Conservation (phyloP, 2,113 vertebrate species). For the Typhlomys cinereus region DNA sequence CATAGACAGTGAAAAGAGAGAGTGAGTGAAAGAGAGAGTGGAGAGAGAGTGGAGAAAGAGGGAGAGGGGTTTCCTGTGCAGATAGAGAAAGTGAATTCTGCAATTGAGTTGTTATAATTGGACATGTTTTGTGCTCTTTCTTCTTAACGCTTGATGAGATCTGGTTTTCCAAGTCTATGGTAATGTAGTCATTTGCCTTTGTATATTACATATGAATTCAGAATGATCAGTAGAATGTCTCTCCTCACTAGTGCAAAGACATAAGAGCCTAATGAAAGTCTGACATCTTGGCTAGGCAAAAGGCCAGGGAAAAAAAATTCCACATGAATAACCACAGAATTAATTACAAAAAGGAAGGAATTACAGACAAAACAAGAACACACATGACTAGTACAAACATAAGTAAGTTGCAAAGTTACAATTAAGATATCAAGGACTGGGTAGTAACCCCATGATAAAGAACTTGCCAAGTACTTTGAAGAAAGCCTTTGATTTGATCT, state of each 20-base stretch:
- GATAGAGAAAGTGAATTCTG: not conserved
- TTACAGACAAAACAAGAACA: not conserved
- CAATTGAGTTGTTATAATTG: not conserved
- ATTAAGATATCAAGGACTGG: not conserved
- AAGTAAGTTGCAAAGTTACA: not conserved
- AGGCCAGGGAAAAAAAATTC: not conserved
- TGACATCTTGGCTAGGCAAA: not conserved
- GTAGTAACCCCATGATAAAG: not conserved
- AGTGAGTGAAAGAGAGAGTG: not conserved
- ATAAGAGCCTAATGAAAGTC: not conserved
- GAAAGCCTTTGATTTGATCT: not conserved
- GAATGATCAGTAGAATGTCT: not conserved
- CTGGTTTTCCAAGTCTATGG: not conserved
- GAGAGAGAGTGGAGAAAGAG: not conserved
- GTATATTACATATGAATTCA: not conserved
- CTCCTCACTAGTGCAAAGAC: not conserved
- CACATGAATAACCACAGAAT: not conserved
- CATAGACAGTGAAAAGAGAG: not conserved
- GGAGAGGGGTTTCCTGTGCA: not conserved
- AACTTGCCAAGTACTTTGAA: not conserved
- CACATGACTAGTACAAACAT: not conserved
- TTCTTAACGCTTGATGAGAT: not conserved
- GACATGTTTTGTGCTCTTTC: not conserved
- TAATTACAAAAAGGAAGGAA: not conserved
- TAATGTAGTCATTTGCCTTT: not conserved